phyloP scores from a whole-genome alignment of 2,113 vertebrate species.

The Callospermophilus lateralis region DNA sequence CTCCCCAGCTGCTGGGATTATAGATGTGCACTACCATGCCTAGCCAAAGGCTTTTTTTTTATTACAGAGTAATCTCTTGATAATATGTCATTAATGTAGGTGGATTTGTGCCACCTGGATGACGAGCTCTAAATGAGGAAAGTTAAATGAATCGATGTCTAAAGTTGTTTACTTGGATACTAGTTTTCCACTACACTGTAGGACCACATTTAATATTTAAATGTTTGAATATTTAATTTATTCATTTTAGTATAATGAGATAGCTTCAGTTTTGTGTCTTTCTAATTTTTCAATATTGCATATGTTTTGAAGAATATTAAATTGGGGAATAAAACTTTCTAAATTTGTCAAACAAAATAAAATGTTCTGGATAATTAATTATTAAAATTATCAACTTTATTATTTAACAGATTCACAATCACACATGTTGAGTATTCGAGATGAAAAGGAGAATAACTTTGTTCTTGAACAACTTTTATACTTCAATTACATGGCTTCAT shows the following conservation, averaged over 20 bases:
- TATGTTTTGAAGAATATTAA: slow-evolving; percentile 38
- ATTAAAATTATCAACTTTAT: slow-evolving; percentile 52
- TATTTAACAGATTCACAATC: slow-evolving; percentile 88
- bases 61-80: neutral
- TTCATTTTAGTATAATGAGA: neutral
- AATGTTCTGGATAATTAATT: slow-evolving; percentile 23
- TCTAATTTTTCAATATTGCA: slow-evolving; percentile 25
- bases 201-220: slow-evolving; percentile 30
- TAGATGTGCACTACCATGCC: too few species aligned
- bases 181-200: neutral
- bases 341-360: slow-evolving; percentile 42
- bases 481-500: slow-evolving; percentile 90
- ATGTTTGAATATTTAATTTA: slow-evolving; percentile 37
- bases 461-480: slow-evolving; percentile 90
- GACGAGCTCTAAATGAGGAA: slow-evolving; percentile 20
- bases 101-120: neutral
- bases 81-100: neutral
- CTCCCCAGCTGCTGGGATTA: too few species aligned
- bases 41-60: neutral
- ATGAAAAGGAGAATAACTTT: slow-evolving; percentile 94
- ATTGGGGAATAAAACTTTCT: neutral
- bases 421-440: slow-evolving; percentile 92
- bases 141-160: slow-evolving; percentile 27
- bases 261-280: neutral
- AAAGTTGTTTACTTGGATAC: slow-evolving; percentile 21